Conservation (phyloP, 2,797 vertebrate genomes). For the Pempheris klunzingeri region DNA sequence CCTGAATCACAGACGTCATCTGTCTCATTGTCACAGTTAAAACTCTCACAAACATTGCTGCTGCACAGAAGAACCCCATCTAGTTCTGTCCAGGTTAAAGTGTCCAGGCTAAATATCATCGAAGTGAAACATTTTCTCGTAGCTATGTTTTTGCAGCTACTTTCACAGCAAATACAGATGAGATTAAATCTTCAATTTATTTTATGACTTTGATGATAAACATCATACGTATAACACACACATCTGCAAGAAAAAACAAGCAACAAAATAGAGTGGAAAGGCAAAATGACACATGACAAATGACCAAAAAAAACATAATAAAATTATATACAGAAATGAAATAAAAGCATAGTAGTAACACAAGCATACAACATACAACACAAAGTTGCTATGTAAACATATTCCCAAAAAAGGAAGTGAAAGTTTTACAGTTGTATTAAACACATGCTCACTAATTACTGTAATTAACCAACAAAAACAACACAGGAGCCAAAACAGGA, state of each 20-base stretch:
- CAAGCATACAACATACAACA: background rate
- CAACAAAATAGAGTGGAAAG: background rate
- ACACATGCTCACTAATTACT: background rate
- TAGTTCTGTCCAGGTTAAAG: background rate
- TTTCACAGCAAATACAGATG: background rate
- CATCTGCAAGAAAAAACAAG: background rate
- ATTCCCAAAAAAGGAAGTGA: background rate
- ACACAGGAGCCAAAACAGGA: conserved; percentile 24
- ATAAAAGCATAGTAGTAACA: background rate
- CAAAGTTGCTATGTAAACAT: background rate
- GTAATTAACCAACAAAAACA: conserved; percentile 21
- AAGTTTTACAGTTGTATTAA: background rate
- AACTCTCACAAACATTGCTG: background rate
- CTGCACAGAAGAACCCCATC: background rate
- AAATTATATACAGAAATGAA: background rate
- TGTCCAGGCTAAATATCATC: conserved; percentile 6
- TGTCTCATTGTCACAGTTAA: background rate
- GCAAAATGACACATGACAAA: background rate
- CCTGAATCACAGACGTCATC: conserved; percentile 18
- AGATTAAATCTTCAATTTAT: background rate
- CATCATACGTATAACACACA: background rate
- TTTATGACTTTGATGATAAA: too few relatives aligned
- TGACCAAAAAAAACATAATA: background rate
- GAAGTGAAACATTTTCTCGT: background rate
- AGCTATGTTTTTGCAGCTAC: background rate